Conservation (phyloP, 2,797 vertebrate genomes). For the Gallinago stenura region DNA sequence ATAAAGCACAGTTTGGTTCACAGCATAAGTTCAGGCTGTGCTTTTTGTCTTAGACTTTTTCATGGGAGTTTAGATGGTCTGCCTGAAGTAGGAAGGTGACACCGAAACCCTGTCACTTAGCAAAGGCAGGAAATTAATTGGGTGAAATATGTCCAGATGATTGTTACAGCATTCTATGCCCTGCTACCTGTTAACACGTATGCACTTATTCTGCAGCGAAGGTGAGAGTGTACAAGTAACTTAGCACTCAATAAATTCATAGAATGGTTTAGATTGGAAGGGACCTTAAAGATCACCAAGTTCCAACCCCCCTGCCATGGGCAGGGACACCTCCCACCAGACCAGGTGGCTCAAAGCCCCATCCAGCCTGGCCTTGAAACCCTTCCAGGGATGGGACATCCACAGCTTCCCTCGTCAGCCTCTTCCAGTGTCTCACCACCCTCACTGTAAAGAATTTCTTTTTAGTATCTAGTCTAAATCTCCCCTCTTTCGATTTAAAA, state of each 20-base stretch:
- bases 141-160: rapidly evolving
- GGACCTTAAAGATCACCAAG: too few relatives aligned
- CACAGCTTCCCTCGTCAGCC: too few relatives aligned
- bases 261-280: too few relatives aligned
- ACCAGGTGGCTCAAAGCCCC: too few relatives aligned
- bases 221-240: neutral
- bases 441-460: too few relatives aligned
- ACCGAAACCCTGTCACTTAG: neutral
- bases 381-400: too few relatives aligned
- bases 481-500: too few relatives aligned
- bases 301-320: too few relatives aligned
- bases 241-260: neutral
- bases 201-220: neutral
- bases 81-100: neutral
- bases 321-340: too few relatives aligned
- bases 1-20: neutral
- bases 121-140: neutral
- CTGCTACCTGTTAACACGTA: neutral
- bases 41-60: neutral
- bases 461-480: too few relatives aligned
- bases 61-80: neutral
- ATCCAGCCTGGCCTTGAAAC: too few relatives aligned
- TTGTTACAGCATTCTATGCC: neutral
- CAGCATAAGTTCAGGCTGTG: neutral
- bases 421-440: too few relatives aligned